These are phyloP conservation scores for Lucifuga dentata DNA, from an alignment of 2,113 vertebrate species.

Conservation along the genomic window DNA sequence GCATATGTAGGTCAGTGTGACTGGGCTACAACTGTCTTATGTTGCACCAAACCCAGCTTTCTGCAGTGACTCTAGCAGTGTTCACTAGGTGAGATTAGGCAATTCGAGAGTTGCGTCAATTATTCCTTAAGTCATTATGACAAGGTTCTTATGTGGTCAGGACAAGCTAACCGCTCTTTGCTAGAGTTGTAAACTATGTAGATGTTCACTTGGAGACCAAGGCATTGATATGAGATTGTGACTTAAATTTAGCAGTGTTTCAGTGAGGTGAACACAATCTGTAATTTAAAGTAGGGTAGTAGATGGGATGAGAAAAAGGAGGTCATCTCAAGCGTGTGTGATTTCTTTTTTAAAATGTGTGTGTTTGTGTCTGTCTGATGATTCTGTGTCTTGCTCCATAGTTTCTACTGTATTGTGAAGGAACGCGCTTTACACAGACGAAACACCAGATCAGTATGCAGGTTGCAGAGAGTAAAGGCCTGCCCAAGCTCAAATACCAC, in stretches of 20 bases:
- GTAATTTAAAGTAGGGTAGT: conserved; percentile 30
- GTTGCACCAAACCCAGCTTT: conserved; percentile 12
- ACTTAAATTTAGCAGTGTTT: conserved; percentile 16
- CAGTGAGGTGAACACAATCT: conserved; percentile 15
- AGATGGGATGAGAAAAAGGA: conserved; percentile 22
- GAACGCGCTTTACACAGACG: conserved; percentile 96
- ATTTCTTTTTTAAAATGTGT: conserved; percentile 1
- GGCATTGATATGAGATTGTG: neutral
- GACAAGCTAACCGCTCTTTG: conserved; percentile 2
- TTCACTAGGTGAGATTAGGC: conserved; percentile 28
- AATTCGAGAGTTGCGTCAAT: conserved; percentile 58
- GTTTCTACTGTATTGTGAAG: conserved; percentile 98
- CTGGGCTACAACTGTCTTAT: too few species aligned
- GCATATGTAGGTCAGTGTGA: neutral
- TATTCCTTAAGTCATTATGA: conserved; percentile 38
- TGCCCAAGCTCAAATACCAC: conserved; percentile 95
- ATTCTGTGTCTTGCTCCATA: conserved; percentile 54
- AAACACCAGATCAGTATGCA: conserved; percentile 99
- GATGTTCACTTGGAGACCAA: too few species aligned
- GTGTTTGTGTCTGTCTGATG: conserved; percentile 4
- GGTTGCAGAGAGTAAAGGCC: conserved; percentile 94
- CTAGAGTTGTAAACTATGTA: neutral
- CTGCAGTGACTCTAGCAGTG: neutral
- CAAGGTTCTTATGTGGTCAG: neutral
- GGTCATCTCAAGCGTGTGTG: conserved; percentile 24